Percentiles rank a stretch among this genome's conserved stretches.
Conservation (phyloP, 2,797 vertebrate species). For the Huso huso region DNA sequence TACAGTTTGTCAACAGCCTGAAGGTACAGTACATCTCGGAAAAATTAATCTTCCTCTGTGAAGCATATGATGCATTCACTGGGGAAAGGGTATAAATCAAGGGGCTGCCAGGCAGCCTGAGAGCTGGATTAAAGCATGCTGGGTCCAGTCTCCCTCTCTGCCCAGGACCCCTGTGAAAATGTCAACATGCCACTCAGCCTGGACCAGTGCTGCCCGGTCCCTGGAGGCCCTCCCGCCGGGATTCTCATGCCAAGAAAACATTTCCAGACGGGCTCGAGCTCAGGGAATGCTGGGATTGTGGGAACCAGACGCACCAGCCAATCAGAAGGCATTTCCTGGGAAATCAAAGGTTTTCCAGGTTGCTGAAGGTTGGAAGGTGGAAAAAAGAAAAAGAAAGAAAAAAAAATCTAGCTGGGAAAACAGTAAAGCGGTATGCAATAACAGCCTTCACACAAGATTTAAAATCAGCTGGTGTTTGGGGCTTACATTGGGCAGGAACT, state of each 20-base stretch:
- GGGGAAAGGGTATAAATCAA: no score
- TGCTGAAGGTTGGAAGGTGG: constrained; percentile 1
- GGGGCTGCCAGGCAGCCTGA: no score
- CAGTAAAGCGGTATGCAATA: no score
- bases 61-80: no score
- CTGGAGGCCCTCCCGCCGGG: constrained; percentile 44
- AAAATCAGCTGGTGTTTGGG: no score
- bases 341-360: constrained; percentile 13
- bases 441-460: no score
- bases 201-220: constrained; percentile 47
- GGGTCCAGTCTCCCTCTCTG: constrained; percentile 44
- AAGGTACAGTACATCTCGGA: background rate
- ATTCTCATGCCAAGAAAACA: constrained; percentile 72
- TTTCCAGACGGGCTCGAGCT: constrained; percentile 65
- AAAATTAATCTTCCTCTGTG: background rate
- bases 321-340: constrained; percentile 30
- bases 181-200: constrained; percentile 51
- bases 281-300: constrained; percentile 66
- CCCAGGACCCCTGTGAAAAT: constrained; percentile 62
- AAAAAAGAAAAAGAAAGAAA: no score
- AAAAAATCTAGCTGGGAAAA: no score
- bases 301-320: constrained; percentile 63
- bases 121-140: no score
- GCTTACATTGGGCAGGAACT: no score
- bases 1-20: background rate